phyloP scores from a whole-genome alignment of 2,888 invertebrate species.

The Epirrita christyi region DNA sequence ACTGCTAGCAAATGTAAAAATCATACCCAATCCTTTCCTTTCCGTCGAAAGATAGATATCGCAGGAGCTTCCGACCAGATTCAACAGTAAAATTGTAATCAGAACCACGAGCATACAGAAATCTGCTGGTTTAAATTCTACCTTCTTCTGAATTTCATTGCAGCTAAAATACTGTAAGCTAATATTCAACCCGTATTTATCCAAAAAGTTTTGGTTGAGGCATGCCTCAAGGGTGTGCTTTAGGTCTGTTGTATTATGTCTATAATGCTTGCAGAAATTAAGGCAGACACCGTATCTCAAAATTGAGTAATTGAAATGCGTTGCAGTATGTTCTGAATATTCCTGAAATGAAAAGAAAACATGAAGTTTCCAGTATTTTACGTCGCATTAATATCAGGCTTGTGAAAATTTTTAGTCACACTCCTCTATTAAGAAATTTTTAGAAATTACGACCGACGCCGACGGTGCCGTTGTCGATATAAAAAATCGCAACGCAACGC shows the following conservation, averaged over 20 bases:
- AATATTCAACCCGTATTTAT: not conserved
- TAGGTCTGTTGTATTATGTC: conserved; percentile 44
- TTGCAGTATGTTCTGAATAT: conserved; percentile 53
- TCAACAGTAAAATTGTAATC: conserved; percentile 53
- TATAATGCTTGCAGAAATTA: conserved; percentile 14
- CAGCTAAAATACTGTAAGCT: not conserved
- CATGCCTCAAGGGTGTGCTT: conserved; percentile 59
- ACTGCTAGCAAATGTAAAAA: not conserved
- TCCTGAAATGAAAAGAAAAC: conserved; percentile 49
- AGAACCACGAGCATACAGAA: conserved; percentile 33
- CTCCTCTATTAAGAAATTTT: too few species aligned
- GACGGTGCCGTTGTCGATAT: too few species aligned
- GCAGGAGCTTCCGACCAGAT: conserved; percentile 62
- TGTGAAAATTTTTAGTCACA: too few species aligned
- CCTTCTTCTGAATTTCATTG: not conserved
- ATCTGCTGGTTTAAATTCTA: not conserved
- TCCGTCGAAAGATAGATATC: conserved; percentile 38
- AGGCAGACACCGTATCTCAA: not conserved
- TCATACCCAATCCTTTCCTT: conserved; percentile 49
- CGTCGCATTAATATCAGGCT: too few species aligned
- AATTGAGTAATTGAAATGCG: not conserved
- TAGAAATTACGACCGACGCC: too few species aligned
- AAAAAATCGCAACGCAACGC: too few species aligned
- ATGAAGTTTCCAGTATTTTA: too few species aligned
- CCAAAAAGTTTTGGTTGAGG: conserved; percentile 58